A percentile compares a stretch with the other conserved stretches of the same genome.
These are phyloP conservation scores for Coenonympha glycerion DNA, from an alignment of 2,888 invertebrate species.

Conservation along the genomic window DNA sequence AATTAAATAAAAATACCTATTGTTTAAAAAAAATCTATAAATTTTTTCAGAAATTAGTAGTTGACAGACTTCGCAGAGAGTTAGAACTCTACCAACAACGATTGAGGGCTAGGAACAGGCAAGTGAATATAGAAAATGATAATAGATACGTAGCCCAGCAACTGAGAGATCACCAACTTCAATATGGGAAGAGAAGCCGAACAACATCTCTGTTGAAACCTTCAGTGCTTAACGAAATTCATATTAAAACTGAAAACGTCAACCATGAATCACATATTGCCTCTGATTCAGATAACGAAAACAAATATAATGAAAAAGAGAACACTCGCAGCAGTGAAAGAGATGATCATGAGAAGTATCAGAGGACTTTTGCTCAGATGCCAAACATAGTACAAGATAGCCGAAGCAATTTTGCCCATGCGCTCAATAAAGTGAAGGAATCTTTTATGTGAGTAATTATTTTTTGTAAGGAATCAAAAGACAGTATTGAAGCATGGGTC, in stretches of 20 bases:
- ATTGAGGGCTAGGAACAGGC: slow-evolving; percentile 61
- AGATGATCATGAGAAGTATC: slow-evolving; percentile 52
- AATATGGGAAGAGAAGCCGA: slow-evolving; percentile 52
- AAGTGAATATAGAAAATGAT: slow-evolving; percentile 62
- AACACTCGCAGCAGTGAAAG: slow-evolving; percentile 54
- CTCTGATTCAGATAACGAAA: slow-evolving; percentile 60
- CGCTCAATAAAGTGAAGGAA: slow-evolving; percentile 66
- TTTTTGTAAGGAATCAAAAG: neutral
- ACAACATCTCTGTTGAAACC: slow-evolving; percentile 63
- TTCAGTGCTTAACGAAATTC: slow-evolving; percentile 66
- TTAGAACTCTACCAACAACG: slow-evolving; percentile 73
- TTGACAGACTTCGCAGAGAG: slow-evolving; percentile 74
- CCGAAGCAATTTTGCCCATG: slow-evolving; percentile 62
- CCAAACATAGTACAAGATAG: slow-evolving; percentile 53
- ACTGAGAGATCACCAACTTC: slow-evolving; percentile 60
- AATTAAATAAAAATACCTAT: neutral
- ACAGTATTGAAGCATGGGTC: too few relatives aligned
- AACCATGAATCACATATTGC: slow-evolving; percentile 47
- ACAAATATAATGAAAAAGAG: slow-evolving; percentile 57
- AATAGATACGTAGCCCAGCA: slow-evolving; percentile 65
- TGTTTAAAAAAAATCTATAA: neutral
- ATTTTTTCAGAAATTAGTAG: slow-evolving; percentile 69
- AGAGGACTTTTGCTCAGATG: slow-evolving; percentile 46
- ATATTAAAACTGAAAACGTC: slow-evolving; percentile 58
- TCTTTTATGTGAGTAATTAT: slow-evolving; percentile 51